phyloP scores from a whole-genome alignment of 1,140 invertebrate species.

The Venturia canescens region DNA sequence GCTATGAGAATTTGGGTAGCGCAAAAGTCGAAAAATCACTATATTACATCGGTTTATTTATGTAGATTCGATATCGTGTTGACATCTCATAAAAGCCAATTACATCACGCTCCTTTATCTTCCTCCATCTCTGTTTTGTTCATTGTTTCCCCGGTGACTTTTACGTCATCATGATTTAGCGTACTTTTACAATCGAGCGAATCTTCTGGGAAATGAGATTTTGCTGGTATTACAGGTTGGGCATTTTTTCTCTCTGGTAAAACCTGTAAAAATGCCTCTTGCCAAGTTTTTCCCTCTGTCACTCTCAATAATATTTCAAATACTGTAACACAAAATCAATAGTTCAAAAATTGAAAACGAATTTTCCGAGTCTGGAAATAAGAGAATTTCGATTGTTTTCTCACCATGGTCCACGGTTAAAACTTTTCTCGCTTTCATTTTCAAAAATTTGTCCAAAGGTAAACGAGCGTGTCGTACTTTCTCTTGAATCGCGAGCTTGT shows the following conservation, averaged over 20 bases:
- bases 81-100: background rate
- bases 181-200: background rate
- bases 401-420: slow-evolving; percentile 97
- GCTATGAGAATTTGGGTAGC: background rate
- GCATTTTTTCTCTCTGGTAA: slow-evolving; percentile 88
- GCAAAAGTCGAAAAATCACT: background rate
- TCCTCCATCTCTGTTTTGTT: slow-evolving; percentile 6
- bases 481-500: slow-evolving; percentile 87
- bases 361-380: background rate
- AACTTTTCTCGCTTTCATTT: slow-evolving; percentile 96
- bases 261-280: slow-evolving; percentile 88
- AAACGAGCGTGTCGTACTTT: slow-evolving; percentile 90
- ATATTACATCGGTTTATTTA: slow-evolving; percentile 7
- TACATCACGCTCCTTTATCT: background rate
- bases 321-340: slow-evolving; percentile 80
- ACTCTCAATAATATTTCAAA: slow-evolving; percentile 93
- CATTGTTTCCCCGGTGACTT: slow-evolving; percentile 2
- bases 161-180: background rate
- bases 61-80: background rate
- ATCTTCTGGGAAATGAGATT: slow-evolving; percentile 11
- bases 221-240: slow-evolving; percentile 64
- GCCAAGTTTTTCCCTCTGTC: slow-evolving; percentile 89
- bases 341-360: too few species aligned
- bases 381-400: slow-evolving; percentile 39
- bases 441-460: slow-evolving; percentile 93